Base-by-base conservation (phyloP, 2,797 vertebrate species). In the Cygnus olor region DNA sequence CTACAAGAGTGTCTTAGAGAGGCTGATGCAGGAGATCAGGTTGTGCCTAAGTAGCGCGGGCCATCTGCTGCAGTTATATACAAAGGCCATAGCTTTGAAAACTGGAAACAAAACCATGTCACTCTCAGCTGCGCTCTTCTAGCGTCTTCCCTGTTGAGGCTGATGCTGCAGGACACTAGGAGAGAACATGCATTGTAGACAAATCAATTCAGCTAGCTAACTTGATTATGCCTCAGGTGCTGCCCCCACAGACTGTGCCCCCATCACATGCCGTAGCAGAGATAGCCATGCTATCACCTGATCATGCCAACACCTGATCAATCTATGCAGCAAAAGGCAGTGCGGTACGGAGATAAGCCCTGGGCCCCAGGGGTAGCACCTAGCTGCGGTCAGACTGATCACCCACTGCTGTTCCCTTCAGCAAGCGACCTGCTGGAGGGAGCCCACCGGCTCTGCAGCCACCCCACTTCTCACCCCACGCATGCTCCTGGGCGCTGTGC, bases 181-280 rank as follows among this genome's bases (percentile, higher is more conserved):
- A 94, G 32, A 91, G 56, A 64, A 88, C 56, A 40, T 8, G 57
- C 3, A 2, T 40, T 61, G 58, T 32, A 63, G 77, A 79, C 28
- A 86, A 93, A 82, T 80, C 77, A 73, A 21, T 80, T 94, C 45
- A 30, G 61, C 66, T 61, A 42, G 64, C 53, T 91, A 53, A 78
- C 80, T 80, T 85, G n/a, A 71, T 85, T 74, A 45, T 49, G 72
- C 79, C 45, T 74, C 45, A 25, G 45, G 57, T 90, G 78, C 74
- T 92, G 64, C n/a, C 49, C n/a, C 47, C 65, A 17, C 42, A 84
- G 80, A 85, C 7, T 74, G 36, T 14, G 2, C 61, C 38, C 21
- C 34, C 74, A 47, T 73, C 64, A 8, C 2, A 12, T 64, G 40
- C 47, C 60, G 25, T 1, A 53, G 64, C 56, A 84, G 45, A 0